Base-by-base conservation (phyloP, 2,888 invertebrate genomes). In the Cephus runcator region DNA sequence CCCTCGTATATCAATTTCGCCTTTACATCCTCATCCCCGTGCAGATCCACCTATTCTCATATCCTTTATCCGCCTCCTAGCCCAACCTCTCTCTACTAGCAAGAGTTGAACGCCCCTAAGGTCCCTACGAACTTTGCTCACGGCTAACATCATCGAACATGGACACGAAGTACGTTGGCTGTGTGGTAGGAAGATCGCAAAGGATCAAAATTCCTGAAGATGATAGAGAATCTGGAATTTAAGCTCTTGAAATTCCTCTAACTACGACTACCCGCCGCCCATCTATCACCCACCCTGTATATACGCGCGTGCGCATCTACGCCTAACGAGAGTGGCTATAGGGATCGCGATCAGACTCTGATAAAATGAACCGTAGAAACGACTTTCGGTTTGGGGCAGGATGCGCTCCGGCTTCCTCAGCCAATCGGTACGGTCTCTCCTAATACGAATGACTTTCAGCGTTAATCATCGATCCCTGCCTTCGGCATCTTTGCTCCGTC, bases 81-180 rank as follows among this genome's bases (percentile, higher is more conserved):
- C 40, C 40, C 73, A n/a, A 73, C 73, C 71, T 68, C 73, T 33
- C 79, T 79, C 79, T 74, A 77, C 81, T 80, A 77, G 78, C 80
- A 35, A 73, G 80, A 75, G 69, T 73, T 75, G 75, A 69, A 34
- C 80, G 76, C 9, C 40, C 40, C 6, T 56, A 56, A 23, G 23
- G 23, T 56, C 40, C 23, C 6, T 56, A 56, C 40, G 40, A 56
- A 56, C 40, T 56, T 56, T 6, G 40, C 40, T 6, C 40, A 23
- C 23, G 40, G 15, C 23, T 40, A 40, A 40, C 40, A 40, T 4
- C 40, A 40, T 4, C 1, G 23, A 56, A 56, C 23, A 56, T 56
- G 40, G 40, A 56, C 40, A 15, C 40, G 2, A 23, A 56, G 40
- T 56, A 56, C 40, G 23, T 23, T 15, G 40, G 23, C 2, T 56